phyloP scores from a whole-genome alignment of 2,888 invertebrate species.

The Leistus spinibarbis region DNA sequence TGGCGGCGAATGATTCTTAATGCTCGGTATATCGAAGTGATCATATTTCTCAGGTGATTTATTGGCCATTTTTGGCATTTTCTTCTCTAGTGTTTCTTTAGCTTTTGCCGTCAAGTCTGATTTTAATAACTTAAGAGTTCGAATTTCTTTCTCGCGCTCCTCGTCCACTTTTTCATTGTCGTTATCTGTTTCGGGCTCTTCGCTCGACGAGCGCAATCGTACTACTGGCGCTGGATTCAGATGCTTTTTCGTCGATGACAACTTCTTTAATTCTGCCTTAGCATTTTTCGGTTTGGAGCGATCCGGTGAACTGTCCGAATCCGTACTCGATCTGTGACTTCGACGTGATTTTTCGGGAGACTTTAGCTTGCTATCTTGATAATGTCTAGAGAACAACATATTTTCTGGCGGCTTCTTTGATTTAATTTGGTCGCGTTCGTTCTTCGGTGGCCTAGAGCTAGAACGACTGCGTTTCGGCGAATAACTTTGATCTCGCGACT shows the following conservation, averaged over 20 bases:
- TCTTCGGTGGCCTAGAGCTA: not conserved
- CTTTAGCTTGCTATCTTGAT: not conserved
- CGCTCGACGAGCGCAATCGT: constrained; percentile 65
- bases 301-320: not conserved
- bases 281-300: not conserved
- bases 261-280: not conserved
- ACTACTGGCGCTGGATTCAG: constrained; percentile 59
- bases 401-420: not conserved
- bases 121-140: constrained; percentile 69
- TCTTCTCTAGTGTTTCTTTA: constrained; percentile 69
- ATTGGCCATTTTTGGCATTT: constrained; percentile 54
- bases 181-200: constrained; percentile 60
- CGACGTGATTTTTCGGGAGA: no score
- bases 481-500: not conserved
- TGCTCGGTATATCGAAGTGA: constrained; percentile 31
- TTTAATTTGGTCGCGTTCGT: not conserved
- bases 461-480: not conserved
- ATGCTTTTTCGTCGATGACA: constrained; percentile 32
- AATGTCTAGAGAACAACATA: not conserved
- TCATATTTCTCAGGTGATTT: constrained; percentile 25
- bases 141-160: constrained; percentile 70
- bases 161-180: constrained; percentile 61
- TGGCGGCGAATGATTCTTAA: constrained; percentile 17
- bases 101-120: constrained; percentile 73
- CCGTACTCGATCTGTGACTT: not conserved